Evolutionary conservation across 1,140 invertebrate genomes (phyloP).

Genomic region (Heliconius congener): DNA sequence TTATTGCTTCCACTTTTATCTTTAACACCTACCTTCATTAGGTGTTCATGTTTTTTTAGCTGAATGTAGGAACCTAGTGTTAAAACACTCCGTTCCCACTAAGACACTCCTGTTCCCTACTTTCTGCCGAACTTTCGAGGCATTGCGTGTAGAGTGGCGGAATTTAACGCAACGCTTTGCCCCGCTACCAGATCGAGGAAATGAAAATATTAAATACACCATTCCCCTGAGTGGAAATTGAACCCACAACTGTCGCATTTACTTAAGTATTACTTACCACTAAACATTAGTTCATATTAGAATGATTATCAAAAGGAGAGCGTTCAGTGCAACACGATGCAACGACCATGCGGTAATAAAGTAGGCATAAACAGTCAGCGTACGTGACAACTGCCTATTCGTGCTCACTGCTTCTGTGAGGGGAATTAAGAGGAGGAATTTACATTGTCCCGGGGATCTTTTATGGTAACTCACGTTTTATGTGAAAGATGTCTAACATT

Average conservation of each 20-base stretch:
- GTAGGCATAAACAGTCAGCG: constrained; percentile 61
- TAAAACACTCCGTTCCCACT: too few relatives aligned
- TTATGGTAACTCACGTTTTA: constrained; percentile 17
- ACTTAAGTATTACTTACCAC: neutral
- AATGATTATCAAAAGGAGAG: constrained; percentile 23
- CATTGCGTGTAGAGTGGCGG: too few relatives aligned
- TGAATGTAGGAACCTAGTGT: too few relatives aligned
- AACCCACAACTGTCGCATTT: too few relatives aligned
- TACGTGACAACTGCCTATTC: constrained; percentile 59
- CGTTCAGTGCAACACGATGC: constrained; percentile 45
- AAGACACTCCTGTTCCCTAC: too few relatives aligned
- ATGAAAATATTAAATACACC: too few relatives aligned
- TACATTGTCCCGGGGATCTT: constrained; percentile 18
- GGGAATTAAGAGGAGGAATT: constrained; percentile 44
- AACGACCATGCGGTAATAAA: constrained; percentile 57
- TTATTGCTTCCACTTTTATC: neutral
- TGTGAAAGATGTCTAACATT: neutral
- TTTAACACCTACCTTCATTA: neutral
- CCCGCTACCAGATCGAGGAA: too few relatives aligned
- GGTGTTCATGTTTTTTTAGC: too few relatives aligned
- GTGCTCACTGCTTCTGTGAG: constrained; percentile 39
- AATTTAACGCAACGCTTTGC: too few relatives aligned
- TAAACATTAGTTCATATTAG: neutral
- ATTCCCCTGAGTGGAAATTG: too few relatives aligned
- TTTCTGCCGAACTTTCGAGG: too few relatives aligned